These are phyloP conservation scores for Heliconius hortense DNA, from an alignment of 2,888 invertebrate species.

Conservation along the genomic window DNA sequence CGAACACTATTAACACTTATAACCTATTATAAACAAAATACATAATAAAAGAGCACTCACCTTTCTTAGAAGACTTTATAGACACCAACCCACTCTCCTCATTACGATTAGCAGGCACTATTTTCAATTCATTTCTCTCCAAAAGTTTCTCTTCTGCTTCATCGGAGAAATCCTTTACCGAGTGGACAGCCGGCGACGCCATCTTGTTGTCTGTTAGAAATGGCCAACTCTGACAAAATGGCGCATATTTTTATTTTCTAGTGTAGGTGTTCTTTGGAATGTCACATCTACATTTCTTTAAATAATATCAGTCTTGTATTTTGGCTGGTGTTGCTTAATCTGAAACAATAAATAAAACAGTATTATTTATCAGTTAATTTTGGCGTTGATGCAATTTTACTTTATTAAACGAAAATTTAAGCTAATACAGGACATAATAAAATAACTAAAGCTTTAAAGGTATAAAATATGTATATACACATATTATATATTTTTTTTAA, in stretches of 20 bases:
- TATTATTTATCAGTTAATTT: background rate
- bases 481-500: background rate
- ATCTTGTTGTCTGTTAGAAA: slow-evolving; percentile 54
- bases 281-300: slow-evolving; percentile 49
- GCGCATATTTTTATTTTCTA: slow-evolving; percentile 38
- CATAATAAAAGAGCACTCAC: slow-evolving; percentile 48
- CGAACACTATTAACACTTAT: too few relatives aligned
- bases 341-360: slow-evolving; percentile 47
- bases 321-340: slow-evolving; percentile 55
- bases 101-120: slow-evolving; percentile 50
- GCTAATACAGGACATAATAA: background rate
- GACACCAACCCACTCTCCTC: slow-evolving; percentile 56
- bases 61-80: slow-evolving; percentile 73
- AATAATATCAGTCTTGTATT: slow-evolving; percentile 53
- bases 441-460: background rate
- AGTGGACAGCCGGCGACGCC: slow-evolving; percentile 60
- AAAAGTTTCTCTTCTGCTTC: slow-evolving; percentile 69
- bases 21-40: background rate
- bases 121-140: slow-evolving; percentile 53
- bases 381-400: too few relatives aligned
- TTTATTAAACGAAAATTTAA: background rate
- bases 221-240: slow-evolving; percentile 50
- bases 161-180: slow-evolving; percentile 56
- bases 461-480: background rate
- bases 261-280: slow-evolving; percentile 40